Evolutionary conservation across 30 jellyfish, hydroid and myxozoan genomes (phyloP), one percentile per base, ranked within the genome.

Genomic region (Cassiopea andromeda): DNA sequence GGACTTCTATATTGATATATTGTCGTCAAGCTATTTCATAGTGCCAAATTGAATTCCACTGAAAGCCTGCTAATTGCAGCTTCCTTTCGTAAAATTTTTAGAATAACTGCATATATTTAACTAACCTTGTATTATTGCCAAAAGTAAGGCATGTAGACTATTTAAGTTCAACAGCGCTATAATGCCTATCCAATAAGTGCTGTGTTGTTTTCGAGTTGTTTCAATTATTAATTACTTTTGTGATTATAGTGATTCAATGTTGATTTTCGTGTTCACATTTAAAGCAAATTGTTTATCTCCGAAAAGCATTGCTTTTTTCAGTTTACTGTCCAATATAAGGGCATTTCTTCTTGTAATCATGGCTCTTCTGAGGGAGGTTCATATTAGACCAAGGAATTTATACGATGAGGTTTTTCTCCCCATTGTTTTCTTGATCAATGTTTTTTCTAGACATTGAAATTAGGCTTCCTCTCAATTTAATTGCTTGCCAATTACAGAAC

Each of bases 161-260:
- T 70, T 70, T 70, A 70, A 70, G 6, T 70, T 70, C 49, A 70
- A 70, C 79, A 70, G 27, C 27, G 50, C 2, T 70, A 2, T 16
- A 19, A 12, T 10, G 27, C 6, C 10, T 70, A 16, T 5, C 49
- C 3, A 10, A 6, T 70, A 70, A 38, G 54, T 70, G 4, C 15
- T 64, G 16, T 19, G n/a, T 70, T 70, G 79, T 70, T 70, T 70
- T 70, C 50, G 38, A 70, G 27, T 70, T 70, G 27, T n/a, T 70
- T 70, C 79, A 70, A 70, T 70, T 38, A 18, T 6, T 70, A 2
- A 7, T 64, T 27, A 64, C 43, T 64, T 14, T 64, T 64, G 43
- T 64, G 73, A 64, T 64, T 64, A 64, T 13, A 9, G 73, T 64
- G 79, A 70, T 70, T 70, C 79, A 70, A 19, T 54, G 49, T 7